Evolutionary conservation across 2,113 vertebrate species (phyloP).

Genomic region (Odocoileus hemionus): DNA sequence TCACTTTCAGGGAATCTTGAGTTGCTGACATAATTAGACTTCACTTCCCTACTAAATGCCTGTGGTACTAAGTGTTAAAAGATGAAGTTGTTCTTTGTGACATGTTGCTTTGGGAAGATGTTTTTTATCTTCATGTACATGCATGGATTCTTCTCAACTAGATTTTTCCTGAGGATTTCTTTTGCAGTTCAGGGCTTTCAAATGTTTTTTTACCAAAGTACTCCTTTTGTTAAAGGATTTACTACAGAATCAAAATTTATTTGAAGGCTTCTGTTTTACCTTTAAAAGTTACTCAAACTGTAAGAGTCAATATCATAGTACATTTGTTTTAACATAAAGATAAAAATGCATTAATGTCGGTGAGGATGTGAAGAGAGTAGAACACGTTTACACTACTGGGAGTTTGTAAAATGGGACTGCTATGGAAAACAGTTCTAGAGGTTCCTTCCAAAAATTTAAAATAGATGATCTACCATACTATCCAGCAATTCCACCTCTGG

Average conservation of each 20-base stretch:
- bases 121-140: neutral
- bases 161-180: neutral
- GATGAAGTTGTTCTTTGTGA: neutral
- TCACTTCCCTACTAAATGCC: neutral
- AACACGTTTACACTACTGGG: neutral
- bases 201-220: neutral
- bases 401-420: neutral
- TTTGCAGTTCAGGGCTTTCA: neutral
- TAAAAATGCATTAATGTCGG: neutral
- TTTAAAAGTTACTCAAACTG: neutral
- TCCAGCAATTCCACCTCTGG: neutral
- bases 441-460: neutral
- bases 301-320: neutral
- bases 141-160: neutral
- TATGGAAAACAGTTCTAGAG: neutral
- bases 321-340: slow-evolving; percentile 12
- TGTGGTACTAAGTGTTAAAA: neutral
- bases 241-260: neutral
- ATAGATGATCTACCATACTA: neutral
- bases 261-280: neutral
- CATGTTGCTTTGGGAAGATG: neutral
- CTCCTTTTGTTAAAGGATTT: neutral
- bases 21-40: neutral
- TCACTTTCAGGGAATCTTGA: neutral
- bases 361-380: neutral